These are phyloP conservation scores for Caligus rogercresseyi DNA, from an alignment of 1,140 invertebrate species.

Conservation along the genomic window DNA sequence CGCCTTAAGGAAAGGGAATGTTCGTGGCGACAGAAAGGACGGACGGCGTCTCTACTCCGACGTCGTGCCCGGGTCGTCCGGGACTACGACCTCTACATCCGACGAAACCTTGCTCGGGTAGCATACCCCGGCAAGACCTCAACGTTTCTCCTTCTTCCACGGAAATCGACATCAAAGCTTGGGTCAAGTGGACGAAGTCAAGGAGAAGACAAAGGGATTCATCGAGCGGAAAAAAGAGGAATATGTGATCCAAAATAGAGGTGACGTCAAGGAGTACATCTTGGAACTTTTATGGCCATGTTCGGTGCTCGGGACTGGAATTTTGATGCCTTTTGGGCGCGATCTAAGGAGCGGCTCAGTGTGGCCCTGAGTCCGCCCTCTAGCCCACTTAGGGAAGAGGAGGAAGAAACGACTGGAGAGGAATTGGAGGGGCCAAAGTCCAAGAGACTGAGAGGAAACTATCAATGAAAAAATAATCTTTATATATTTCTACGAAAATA, in stretches of 20 bases:
- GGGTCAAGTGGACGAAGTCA: constrained; percentile 88
- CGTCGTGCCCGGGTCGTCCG: constrained; percentile 93
- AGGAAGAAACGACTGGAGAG: constrained; percentile 33
- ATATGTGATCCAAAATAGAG: constrained; percentile 85
- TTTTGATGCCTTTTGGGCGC: constrained; percentile 59
- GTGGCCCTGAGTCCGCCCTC: constrained; percentile 70
- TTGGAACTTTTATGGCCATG: constrained; percentile 74
- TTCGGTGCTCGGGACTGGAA: constrained; percentile 71
- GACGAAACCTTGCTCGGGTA: constrained; percentile 85
- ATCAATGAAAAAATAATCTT: too few species aligned
- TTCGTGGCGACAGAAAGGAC: constrained; percentile 92
- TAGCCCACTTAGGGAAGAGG: constrained; percentile 40
- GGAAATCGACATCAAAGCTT: constrained; percentile 82
- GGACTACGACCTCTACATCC: constrained; percentile 96
- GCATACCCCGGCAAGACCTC: constrained; percentile 93
- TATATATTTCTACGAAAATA: too few species aligned
- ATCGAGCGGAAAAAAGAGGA: constrained; percentile 70
- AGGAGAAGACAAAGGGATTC: constrained; percentile 74
- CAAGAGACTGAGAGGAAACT: neutral
- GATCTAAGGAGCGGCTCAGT: constrained; percentile 64
- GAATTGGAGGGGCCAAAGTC: neutral
- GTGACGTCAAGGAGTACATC: constrained; percentile 86
- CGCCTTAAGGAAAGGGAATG: constrained; percentile 79
- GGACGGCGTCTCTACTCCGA: constrained; percentile 87
- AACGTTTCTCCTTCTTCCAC: constrained; percentile 87